A percentile compares a stretch with the other conserved stretches of the same genome.
phyloP scores from a whole-genome alignment of 2,797 vertebrate genomes.

The Epinephelus malabaricus region DNA sequence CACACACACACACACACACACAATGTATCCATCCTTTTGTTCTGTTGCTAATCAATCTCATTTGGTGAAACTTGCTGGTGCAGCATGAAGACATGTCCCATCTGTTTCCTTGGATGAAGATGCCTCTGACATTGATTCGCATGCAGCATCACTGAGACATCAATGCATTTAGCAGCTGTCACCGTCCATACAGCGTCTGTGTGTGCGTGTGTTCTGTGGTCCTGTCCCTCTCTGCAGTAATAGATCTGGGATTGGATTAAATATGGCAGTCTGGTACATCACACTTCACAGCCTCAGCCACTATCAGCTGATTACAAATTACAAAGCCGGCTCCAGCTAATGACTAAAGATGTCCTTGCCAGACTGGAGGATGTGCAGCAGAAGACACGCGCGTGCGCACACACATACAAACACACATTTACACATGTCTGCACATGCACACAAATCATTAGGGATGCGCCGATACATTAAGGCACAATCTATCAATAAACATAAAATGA shows the following conservation, averaged over 20 bases:
- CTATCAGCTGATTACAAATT: slow-evolving; percentile 84
- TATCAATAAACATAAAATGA: slow-evolving; percentile 68
- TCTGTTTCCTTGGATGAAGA: slow-evolving; percentile 52
- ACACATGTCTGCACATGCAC: not conserved
- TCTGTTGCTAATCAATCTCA: slow-evolving; percentile 3
- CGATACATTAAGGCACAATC: slow-evolving; percentile 63
- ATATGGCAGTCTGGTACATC: slow-evolving; percentile 83
- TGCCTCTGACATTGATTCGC: slow-evolving; percentile 64
- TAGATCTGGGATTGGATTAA: slow-evolving; percentile 84
- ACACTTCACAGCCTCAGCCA: slow-evolving; percentile 79
- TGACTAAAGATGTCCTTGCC: slow-evolving; percentile 77
- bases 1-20: too few relatives aligned
- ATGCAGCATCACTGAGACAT: slow-evolving; percentile 61
- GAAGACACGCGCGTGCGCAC: slow-evolving; percentile 32
- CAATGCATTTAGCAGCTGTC: slow-evolving; percentile 73
- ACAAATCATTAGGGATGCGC: slow-evolving; percentile 48
- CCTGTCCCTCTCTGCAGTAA: slow-evolving; percentile 62
- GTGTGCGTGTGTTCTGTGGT: slow-evolving; percentile 40
- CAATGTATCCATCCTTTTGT: not conserved
- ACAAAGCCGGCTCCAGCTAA: slow-evolving; percentile 78
- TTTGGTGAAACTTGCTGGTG: slow-evolving; percentile 30
- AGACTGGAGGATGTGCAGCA: slow-evolving; percentile 58
- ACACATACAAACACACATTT: slow-evolving; percentile 3
- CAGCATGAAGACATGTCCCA: slow-evolving; percentile 35
- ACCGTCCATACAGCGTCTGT: slow-evolving; percentile 36